Conservation (phyloP, 30 jellyfish, hydroid and myxozoan genomes). For the Hydractinia echinata region DNA sequence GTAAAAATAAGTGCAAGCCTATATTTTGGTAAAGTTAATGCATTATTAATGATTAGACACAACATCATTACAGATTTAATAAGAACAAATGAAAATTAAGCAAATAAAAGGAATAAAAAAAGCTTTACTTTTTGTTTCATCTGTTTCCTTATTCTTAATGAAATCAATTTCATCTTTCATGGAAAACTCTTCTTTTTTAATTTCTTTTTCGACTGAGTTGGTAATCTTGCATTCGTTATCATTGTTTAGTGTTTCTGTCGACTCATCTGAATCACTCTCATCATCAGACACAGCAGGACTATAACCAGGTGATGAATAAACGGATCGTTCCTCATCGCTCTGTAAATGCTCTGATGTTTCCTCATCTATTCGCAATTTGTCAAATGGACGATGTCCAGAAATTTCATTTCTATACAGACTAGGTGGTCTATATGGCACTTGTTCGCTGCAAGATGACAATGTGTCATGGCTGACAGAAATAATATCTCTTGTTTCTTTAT, state of each 20-base stretch:
- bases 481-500: constrained; percentile 36
- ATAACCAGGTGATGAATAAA: neutral
- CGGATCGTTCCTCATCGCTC: neutral
- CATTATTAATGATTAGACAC: no score
- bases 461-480: constrained; percentile 31
- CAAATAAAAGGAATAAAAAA: no score
- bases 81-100: no score
- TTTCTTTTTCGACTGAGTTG: no score
- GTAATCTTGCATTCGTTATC: no score
- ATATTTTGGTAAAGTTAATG: no score
- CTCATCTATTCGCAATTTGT: constrained; percentile 21
- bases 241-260: constrained; percentile 1
- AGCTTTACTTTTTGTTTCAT: no score
- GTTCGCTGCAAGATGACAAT: constrained; percentile 20
- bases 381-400: constrained; percentile 19
- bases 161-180: no score
- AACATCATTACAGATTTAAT: no score
- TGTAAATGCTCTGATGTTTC: neutral
- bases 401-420: neutral
- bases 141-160: no score
- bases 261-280: constrained; percentile 10
- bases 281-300: constrained; percentile 12
- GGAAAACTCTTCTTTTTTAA: no score
- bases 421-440: constrained; percentile 30
- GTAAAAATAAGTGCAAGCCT: no score